Percentiles rank a stretch among this genome's conserved stretches.
phyloP scores from a whole-genome alignment of 92 coral and sea anemone genomes.

The Muricea muricata region DNA sequence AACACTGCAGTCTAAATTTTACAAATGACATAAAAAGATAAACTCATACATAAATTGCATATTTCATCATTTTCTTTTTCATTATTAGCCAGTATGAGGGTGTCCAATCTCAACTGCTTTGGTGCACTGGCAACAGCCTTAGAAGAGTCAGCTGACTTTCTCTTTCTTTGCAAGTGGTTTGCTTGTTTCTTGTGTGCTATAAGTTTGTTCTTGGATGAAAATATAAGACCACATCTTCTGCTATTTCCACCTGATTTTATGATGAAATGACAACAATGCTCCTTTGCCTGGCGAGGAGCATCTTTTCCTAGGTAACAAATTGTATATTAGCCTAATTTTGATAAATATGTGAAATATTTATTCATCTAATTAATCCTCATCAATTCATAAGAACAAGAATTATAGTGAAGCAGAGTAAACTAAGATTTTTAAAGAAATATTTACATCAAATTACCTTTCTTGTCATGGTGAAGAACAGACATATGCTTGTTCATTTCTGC shows the following conservation, averaged over 20 bases:
- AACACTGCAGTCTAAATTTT: no score
- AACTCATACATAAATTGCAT: slow-evolving; percentile 18
- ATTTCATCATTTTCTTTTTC: background rate
- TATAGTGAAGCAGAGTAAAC: background rate
- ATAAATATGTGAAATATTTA: background rate
- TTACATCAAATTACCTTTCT: background rate
- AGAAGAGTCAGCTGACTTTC: slow-evolving; percentile 17
- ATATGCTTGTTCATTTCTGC: slow-evolving; percentile 8
- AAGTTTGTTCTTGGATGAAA: slow-evolving; percentile 34
- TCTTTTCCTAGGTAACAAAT: no score
- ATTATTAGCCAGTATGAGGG: background rate
- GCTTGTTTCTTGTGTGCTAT: slow-evolving; percentile 32
- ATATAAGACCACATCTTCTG: slow-evolving; percentile 43
- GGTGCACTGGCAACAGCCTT: slow-evolving; percentile 14
- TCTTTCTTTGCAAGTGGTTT: slow-evolving; percentile 40
- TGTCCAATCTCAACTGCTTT: slow-evolving; percentile 17
- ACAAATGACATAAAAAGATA: no score
- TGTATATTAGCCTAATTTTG: background rate
- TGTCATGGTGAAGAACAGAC: slow-evolving; percentile 19
- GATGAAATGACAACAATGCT: slow-evolving; percentile 35
- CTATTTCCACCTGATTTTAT: slow-evolving; percentile 5
- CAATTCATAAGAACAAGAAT: no score
- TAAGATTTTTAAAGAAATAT: background rate
- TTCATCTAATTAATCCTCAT: no score
- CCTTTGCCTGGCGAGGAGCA: no score